phyloP scores from a whole-genome alignment of 2,797 vertebrate species.

The Pangasius macronema region DNA sequence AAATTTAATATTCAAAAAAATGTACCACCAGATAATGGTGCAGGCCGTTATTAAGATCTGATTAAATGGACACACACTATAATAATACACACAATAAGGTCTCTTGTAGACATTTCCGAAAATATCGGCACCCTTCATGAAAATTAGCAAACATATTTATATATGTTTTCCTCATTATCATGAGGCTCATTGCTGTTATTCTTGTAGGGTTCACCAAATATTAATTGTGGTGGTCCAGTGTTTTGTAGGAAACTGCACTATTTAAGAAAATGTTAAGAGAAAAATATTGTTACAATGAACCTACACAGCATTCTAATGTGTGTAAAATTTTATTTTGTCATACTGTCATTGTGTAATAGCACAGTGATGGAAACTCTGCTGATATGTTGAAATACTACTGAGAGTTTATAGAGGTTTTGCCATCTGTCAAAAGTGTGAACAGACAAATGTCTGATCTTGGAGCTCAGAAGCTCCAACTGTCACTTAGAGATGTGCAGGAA shows the following conservation, averaged over 20 bases:
- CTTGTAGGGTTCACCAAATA: neutral
- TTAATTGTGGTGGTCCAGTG: neutral
- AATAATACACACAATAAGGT: neutral
- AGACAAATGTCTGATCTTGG: neutral
- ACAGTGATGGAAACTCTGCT: no score
- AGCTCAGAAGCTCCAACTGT: neutral
- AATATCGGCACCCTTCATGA: no score
- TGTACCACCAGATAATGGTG: neutral
- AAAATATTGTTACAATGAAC: neutral
- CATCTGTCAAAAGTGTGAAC: neutral
- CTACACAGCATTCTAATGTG: neutral
- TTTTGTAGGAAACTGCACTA: neutral
- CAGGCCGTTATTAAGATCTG: no score
- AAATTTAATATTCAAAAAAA: neutral
- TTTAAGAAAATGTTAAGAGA: neutral
- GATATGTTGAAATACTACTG: neutral
- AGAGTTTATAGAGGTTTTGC: neutral
- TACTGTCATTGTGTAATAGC: neutral
- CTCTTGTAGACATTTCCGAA: neutral
- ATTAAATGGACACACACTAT: neutral
- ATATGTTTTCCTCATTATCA: neutral
- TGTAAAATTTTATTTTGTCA: neutral
- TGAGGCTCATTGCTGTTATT: neutral
- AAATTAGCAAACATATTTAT: neutral
- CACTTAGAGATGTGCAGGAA: constrained; percentile 1